These are phyloP conservation scores for Phoxinus phoxinus DNA, from an alignment of 2,113 vertebrate genomes.

Conservation along the genomic window DNA sequence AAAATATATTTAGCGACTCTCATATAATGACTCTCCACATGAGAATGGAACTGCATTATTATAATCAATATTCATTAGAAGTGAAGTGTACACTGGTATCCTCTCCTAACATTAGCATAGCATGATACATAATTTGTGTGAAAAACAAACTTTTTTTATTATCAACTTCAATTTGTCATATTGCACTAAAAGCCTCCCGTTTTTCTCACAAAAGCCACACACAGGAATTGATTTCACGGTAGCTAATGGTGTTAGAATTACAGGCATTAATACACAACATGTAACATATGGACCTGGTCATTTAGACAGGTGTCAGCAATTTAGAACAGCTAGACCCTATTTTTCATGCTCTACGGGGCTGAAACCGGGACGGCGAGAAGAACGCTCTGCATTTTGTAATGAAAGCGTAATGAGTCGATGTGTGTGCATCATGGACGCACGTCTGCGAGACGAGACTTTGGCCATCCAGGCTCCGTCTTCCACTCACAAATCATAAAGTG, in stretches of 20 bases:
- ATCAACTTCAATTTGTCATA: conserved; percentile 16
- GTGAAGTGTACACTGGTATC: neutral
- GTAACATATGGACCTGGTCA: conserved; percentile 51
- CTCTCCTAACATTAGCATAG: conserved; percentile 21
- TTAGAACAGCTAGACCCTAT: conserved; percentile 29
- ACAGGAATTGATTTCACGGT: conserved; percentile 5
- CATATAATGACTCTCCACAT: conserved; percentile 17
- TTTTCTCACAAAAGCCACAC: conserved; percentile 29
- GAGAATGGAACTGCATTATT: conserved; percentile 7
- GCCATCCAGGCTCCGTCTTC: neutral
- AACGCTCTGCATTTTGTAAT: conserved; percentile 42
- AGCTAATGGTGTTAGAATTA: conserved; percentile 47
- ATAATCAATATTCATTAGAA: conserved; percentile 18
- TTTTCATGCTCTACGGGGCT: conserved; percentile 43
- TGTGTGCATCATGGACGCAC: neutral
- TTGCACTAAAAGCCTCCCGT: neutral
- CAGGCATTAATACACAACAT: conserved; percentile 30
- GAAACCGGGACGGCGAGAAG: conserved; percentile 5
- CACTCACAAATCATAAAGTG: conserved; percentile 38
- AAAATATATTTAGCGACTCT: neutral
- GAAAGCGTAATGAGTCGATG: conserved; percentile 27
- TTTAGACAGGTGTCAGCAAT: conserved; percentile 52
- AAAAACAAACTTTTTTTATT: conserved; percentile 2
- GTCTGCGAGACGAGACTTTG: neutral
- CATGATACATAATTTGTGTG: conserved; percentile 23